Evolutionary conservation across 2,113 vertebrate genomes (phyloP).

Genomic region (Hippocampus barbouri): DNA sequence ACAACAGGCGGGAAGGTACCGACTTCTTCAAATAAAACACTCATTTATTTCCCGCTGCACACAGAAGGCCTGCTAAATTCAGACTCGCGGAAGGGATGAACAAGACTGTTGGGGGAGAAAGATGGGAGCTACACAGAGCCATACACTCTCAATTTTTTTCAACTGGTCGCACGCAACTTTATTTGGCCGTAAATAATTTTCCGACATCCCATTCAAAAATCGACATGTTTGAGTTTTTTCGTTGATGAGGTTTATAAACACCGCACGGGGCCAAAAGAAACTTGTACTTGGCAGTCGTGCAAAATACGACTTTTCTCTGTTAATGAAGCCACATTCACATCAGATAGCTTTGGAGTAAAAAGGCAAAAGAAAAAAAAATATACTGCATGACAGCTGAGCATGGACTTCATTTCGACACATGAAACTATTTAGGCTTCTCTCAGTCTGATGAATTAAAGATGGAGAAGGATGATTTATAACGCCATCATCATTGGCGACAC

Average conservation of each 20-base stretch:
- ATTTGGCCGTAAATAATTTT: constrained; percentile 70
- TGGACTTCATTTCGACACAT: constrained; percentile 1
- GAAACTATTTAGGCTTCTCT: constrained; percentile 21
- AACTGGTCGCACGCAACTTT: constrained; percentile 56
- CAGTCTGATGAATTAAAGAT: constrained; percentile 21
- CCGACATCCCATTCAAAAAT: constrained; percentile 62
- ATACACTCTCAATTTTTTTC: constrained; percentile 34
- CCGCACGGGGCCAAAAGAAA: constrained; percentile 51
- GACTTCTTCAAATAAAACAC: constrained; percentile 24
- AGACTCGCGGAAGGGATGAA: constrained; percentile 60
- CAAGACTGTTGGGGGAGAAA: constrained; percentile 48
- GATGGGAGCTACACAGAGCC: constrained; percentile 49
- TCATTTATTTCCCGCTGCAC: constrained; percentile 5
- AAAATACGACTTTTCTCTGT: constrained; percentile 34
- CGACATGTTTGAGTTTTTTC: constrained; percentile 48
- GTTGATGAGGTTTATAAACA: constrained; percentile 64
- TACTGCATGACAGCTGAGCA: constrained; percentile 29
- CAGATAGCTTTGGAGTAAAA: neutral
- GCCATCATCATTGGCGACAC: too few species aligned
- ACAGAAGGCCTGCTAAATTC: constrained; percentile 33
- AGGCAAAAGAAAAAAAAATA: constrained; percentile 7
- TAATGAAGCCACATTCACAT: constrained; percentile 47
- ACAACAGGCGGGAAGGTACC: constrained; percentile 34
- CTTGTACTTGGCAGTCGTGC: constrained; percentile 50
- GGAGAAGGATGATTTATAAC: neutral